Evolutionary conservation across 2,797 vertebrate species (phyloP).

Genomic region (Halcyon chelicuti): DNA sequence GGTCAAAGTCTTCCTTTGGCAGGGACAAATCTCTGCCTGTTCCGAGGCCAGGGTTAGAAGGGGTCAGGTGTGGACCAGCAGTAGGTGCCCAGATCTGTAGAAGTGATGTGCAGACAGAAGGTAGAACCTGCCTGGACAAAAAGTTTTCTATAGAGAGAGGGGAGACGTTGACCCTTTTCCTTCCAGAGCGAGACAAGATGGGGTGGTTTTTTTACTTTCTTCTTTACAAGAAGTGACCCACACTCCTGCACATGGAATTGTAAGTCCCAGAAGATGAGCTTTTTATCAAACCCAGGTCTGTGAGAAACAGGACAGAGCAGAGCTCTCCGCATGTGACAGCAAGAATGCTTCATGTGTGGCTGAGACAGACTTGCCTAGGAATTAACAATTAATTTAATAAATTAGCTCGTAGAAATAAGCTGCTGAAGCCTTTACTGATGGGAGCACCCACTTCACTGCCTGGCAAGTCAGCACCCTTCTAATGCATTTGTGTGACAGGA

Average conservation of each 20-base stretch:
- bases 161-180: background rate
- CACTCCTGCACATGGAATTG: background rate
- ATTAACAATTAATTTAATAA: background rate
- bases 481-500: background rate
- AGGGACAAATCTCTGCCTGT: background rate
- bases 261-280: background rate
- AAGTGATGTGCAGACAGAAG: background rate
- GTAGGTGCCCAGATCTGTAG: background rate
- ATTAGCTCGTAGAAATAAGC: background rate
- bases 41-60: background rate
- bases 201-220: background rate
- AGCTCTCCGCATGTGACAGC: background rate
- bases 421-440: background rate
- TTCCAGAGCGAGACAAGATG: background rate
- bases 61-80: background rate
- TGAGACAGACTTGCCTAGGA: background rate
- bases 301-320: background rate
- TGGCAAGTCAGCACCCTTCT: background rate
- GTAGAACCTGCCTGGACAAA: background rate
- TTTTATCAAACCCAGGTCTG: background rate
- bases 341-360: background rate
- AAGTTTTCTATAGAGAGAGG: background rate
- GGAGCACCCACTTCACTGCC: background rate
- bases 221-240: background rate
- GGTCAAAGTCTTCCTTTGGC: background rate